These are phyloP conservation scores for Anas capensis DNA, from an alignment of 2,797 vertebrate species.

Conservation along the genomic window DNA sequence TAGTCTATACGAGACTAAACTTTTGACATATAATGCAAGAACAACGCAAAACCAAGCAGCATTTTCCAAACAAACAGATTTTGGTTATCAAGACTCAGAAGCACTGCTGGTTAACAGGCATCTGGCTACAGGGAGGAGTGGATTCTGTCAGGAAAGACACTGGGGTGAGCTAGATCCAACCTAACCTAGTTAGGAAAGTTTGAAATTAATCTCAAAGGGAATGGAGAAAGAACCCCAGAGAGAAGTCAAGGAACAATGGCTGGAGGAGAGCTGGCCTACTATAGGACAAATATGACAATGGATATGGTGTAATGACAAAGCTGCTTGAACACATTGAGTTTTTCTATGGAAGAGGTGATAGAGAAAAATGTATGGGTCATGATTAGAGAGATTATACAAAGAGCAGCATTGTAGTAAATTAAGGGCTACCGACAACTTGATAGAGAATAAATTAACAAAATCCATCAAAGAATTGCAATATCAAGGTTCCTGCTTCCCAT, in stretches of 20 bases:
- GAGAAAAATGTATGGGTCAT: no score
- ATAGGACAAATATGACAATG: not conserved
- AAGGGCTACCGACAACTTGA: not conserved
- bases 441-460: not conserved
- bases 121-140: not conserved
- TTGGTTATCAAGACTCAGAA: not conserved
- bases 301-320: not conserved
- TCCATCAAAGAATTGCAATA: not conserved
- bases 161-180: not conserved
- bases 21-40: not conserved
- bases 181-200: not conserved
- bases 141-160: not conserved
- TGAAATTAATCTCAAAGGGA: not conserved
- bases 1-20: not conserved
- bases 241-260: not conserved
- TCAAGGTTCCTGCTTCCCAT: not conserved
- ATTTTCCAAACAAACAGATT: not conserved
- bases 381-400: not conserved
- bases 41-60: not conserved
- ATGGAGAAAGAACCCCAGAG: not conserved
- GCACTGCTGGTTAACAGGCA: not conserved
- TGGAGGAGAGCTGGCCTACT: not conserved
- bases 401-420: not conserved
- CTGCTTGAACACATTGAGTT: not conserved
- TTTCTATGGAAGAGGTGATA: not conserved